These are phyloP conservation scores for Daktulosphaira vitifoliae DNA, from an alignment of 1,140 invertebrate species.

Conservation along the genomic window DNA sequence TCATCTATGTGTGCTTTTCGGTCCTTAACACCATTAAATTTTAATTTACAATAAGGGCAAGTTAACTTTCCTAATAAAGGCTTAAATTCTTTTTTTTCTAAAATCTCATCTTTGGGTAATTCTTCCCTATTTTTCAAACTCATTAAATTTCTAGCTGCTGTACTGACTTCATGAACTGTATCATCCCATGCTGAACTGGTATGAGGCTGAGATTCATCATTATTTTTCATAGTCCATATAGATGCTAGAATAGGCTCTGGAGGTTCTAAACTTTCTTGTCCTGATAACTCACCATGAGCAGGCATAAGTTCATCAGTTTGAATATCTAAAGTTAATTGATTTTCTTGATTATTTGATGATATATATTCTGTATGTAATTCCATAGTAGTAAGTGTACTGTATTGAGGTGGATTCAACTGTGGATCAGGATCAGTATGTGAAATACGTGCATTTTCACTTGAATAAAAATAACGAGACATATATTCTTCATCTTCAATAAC, in stretches of 20 bases:
- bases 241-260: slow-evolving; percentile 19
- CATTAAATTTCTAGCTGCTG: slow-evolving; percentile 16
- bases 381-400: slow-evolving; percentile 26
- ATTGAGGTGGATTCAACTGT: slow-evolving; percentile 23
- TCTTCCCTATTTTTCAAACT: slow-evolving; percentile 22
- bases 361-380: slow-evolving; percentile 16
- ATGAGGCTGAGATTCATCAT: slow-evolving; percentile 18
- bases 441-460: slow-evolving; percentile 21
- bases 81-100: slow-evolving; percentile 27
- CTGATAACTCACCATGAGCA: slow-evolving; percentile 67
- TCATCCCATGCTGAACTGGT: slow-evolving; percentile 23
- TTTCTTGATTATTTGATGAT: slow-evolving; percentile 12
- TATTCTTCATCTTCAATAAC: not conserved
- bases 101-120: slow-evolving; percentile 23
- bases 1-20: slow-evolving; percentile 32
- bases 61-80: slow-evolving; percentile 22
- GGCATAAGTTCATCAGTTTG: slow-evolving; percentile 76
- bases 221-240: slow-evolving; percentile 25
- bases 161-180: slow-evolving; percentile 20
- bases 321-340: slow-evolving; percentile 50
- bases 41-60: slow-evolving; percentile 48
- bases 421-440: slow-evolving; percentile 29
- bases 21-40: slow-evolving; percentile 45
- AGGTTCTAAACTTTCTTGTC: slow-evolving; percentile 61
- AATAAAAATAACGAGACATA: slow-evolving; percentile 9